Evolutionary conservation across 1,140 invertebrate species (phyloP).

Genomic region (Drosophila ogumai): DNA sequence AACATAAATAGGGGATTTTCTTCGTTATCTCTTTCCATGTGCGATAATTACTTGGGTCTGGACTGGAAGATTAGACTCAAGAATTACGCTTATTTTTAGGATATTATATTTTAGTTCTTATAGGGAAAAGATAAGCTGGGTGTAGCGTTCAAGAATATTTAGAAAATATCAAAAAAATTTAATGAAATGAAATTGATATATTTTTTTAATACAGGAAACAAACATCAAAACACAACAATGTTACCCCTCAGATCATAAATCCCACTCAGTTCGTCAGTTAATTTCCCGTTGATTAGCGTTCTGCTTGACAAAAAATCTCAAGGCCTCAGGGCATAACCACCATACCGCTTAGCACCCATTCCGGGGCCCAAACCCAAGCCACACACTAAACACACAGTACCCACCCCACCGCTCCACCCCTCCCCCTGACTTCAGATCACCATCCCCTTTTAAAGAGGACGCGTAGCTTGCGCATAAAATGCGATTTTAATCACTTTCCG

Average conservation of each 20-base stretch:
- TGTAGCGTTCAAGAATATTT: too few species aligned
- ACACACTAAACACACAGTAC: conserved; percentile 57
- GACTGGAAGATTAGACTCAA: not conserved
- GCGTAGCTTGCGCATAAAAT: conserved; percentile 71
- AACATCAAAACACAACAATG: not conserved
- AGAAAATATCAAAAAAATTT: not conserved
- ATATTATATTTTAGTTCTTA: not conserved
- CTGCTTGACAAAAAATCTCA: conserved; percentile 18
- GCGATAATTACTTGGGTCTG: not conserved
- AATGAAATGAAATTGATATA: not conserved
- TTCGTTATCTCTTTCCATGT: not conserved
- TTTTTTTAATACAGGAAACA: not conserved
- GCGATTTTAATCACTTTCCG: conserved; percentile 83
- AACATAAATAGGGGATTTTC: conserved; percentile 24
- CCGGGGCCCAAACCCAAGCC: not conserved
- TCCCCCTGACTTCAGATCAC: conserved; percentile 26
- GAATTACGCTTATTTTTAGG: not conserved
- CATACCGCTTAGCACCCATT: conserved; percentile 27
- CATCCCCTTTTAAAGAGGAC: conserved; percentile 18
- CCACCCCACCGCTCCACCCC: conserved; percentile 23
- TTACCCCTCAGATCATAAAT: not conserved
- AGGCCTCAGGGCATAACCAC: conserved; percentile 7
- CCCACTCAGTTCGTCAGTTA: conserved; percentile 20
- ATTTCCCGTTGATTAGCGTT: conserved; percentile 69
- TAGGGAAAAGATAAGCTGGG: too few species aligned